Evolutionary conservation across 53 echinoderm and acorn worm genomes (phyloP).

Genomic region (Luidia sarsii): DNA sequence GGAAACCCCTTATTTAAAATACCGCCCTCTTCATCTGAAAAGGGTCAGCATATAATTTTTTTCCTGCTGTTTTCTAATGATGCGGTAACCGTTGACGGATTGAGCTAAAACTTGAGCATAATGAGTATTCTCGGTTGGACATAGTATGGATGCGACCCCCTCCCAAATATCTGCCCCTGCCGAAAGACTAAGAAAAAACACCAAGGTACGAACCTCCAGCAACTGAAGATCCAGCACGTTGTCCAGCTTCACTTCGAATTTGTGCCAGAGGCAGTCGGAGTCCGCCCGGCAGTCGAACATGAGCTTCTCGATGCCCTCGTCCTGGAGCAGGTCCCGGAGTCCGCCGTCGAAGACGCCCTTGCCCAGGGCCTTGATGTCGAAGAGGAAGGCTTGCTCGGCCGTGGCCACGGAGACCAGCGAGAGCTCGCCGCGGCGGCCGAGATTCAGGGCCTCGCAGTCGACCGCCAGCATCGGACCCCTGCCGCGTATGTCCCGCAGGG

Average conservation of each 20-base stretch:
- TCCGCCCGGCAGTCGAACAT: conserved; percentile 49
- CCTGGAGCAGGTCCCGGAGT: conserved; percentile 27
- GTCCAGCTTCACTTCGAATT: conserved; percentile 1
- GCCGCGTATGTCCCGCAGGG: no score
- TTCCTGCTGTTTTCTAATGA: no score
- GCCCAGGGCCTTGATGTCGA: conserved; percentile 10
- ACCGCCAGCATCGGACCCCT: conserved; percentile 20
- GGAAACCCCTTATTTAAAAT: no score
- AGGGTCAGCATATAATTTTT: no score
- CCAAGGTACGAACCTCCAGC: conserved; percentile 26
- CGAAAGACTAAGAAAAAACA: no score
- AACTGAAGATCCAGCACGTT: conserved; percentile 39
- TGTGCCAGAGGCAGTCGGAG: conserved; percentile 45
- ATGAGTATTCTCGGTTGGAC: no score
- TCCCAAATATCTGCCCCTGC: no score
- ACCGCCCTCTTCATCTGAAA: no score
- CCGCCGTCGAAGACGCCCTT: conserved; percentile 23
- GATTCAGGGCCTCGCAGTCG: conserved; percentile 22
- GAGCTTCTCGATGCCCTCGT: conserved; percentile 16
- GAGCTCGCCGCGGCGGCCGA: conserved; percentile 14
- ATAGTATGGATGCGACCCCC: no score
- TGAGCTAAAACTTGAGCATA: no score
- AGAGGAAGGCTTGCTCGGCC: background rate
- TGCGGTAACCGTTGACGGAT: no score
- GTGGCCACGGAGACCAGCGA: conserved; percentile 17